Evolutionary conservation across 1,140 invertebrate genomes (phyloP).

Genomic region (Papilio machaon): DNA sequence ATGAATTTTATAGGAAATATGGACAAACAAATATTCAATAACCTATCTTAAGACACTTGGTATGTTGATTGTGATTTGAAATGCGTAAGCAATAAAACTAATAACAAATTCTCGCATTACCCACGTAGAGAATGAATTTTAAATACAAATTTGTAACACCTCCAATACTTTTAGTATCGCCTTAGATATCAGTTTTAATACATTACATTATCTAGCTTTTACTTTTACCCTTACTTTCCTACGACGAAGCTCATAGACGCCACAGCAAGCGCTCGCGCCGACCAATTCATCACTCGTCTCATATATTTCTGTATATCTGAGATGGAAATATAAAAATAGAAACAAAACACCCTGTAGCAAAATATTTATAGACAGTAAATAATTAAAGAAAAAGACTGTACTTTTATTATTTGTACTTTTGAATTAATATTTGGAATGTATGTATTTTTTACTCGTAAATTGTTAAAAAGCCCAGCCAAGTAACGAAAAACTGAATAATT

Average conservation of each 20-base stretch:
- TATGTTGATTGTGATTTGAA: constrained; percentile 41
- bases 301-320: constrained; percentile 76
- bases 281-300: constrained; percentile 49
- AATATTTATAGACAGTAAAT: not conserved
- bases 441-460: not conserved
- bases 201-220: constrained; percentile 72
- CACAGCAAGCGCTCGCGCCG: constrained; percentile 63
- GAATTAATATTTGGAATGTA: not conserved
- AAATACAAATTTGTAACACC: constrained; percentile 81
- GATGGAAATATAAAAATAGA: constrained; percentile 60
- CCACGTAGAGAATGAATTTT: constrained; percentile 46
- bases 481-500: not conserved
- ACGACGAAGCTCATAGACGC: constrained; percentile 77
- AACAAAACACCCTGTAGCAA: constrained; percentile 5
- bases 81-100: constrained; percentile 45
- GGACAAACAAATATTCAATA: constrained; percentile 34
- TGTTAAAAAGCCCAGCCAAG: not conserved
- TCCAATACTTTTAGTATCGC: constrained; percentile 78
- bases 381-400: not conserved
- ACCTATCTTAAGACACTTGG: constrained; percentile 49
- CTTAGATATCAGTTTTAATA: constrained; percentile 75
- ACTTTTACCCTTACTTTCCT: constrained; percentile 75
- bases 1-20: constrained; percentile 44
- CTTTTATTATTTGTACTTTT: constrained; percentile 9
- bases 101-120: constrained; percentile 48